Evolutionary conservation across 2,113 vertebrate genomes (phyloP).

Genomic region (Pachyramphus minor): DNA sequence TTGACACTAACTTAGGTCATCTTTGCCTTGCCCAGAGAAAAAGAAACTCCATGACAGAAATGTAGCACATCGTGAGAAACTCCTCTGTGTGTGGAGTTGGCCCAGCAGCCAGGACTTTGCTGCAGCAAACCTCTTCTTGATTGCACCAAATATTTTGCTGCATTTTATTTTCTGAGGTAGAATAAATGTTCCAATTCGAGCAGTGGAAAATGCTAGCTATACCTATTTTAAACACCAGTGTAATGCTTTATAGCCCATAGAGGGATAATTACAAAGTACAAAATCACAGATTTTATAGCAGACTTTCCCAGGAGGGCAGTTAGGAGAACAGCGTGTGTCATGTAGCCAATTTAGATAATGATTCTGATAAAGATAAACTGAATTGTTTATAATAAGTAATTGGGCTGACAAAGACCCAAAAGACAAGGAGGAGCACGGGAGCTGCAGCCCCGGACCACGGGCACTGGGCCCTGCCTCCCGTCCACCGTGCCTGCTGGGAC

Average conservation of each 20-base stretch:
- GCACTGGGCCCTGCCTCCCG: neutral
- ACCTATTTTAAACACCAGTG: constrained; percentile 81
- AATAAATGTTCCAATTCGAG: constrained; percentile 32
- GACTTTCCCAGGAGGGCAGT: constrained; percentile 87
- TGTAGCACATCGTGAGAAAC: neutral
- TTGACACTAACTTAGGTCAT: neutral
- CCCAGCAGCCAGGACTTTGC: neutral
- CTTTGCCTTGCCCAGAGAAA: neutral
- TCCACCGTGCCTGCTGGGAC: accelerated
- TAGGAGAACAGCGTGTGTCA: constrained; percentile 91
- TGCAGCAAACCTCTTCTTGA: neutral
- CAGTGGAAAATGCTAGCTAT: constrained; percentile 71
- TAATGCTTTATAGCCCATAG: constrained; percentile 86
- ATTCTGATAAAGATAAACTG: constrained; percentile 96
- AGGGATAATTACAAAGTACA: constrained; percentile 92
- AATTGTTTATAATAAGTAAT: constrained; percentile 98
- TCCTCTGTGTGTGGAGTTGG: neutral
- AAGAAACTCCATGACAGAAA: neutral
- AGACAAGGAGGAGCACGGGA: constrained; percentile 37
- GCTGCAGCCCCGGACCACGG: accelerated
- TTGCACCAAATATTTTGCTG: constrained; percentile 46
- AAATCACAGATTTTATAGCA: constrained; percentile 80
- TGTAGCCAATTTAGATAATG: constrained; percentile 99
- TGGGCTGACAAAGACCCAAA: constrained; percentile 82
- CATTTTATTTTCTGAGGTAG: constrained; percentile 59